phyloP scores from a whole-genome alignment of 2,888 invertebrate genomes.

The Parnassius orleans region DNA sequence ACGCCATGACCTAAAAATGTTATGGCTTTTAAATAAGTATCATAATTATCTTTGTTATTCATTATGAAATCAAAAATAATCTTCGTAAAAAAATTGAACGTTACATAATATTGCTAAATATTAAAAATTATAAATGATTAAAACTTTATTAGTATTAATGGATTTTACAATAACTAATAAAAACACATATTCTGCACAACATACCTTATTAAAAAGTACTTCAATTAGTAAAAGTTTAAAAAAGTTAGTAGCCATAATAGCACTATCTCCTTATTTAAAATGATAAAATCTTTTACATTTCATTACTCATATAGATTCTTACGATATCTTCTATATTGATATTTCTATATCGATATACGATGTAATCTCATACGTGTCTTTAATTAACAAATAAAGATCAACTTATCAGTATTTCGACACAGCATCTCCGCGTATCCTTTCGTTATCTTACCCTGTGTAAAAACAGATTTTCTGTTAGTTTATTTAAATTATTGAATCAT shows the following conservation, averaged over 20 bases:
- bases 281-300: constrained; percentile 13
- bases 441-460: too few species aligned
- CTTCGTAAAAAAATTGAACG: too few species aligned
- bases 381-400: constrained; percentile 5
- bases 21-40: neutral
- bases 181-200: neutral
- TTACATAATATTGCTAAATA: too few species aligned
- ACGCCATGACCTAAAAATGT: constrained; percentile 18
- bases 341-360: too few species aligned
- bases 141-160: too few species aligned
- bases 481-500: too few species aligned
- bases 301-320: constrained; percentile 14
- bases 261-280: constrained; percentile 6
- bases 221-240: constrained; percentile 16
- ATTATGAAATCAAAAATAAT: too few species aligned
- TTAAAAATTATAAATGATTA: too few species aligned
- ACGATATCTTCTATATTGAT: constrained; percentile 11
- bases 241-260: constrained; percentile 14
- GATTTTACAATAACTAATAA: neutral
- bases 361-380: constrained; percentile 13
- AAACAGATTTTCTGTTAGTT: too few species aligned
- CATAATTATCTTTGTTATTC: too few species aligned
- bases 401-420: constrained; percentile 8
- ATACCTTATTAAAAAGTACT: constrained; percentile 12
- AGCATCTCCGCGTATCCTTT: too few species aligned